phyloP scores from a whole-genome alignment of 2,888 invertebrate genomes.

The Philereme transversata region DNA sequence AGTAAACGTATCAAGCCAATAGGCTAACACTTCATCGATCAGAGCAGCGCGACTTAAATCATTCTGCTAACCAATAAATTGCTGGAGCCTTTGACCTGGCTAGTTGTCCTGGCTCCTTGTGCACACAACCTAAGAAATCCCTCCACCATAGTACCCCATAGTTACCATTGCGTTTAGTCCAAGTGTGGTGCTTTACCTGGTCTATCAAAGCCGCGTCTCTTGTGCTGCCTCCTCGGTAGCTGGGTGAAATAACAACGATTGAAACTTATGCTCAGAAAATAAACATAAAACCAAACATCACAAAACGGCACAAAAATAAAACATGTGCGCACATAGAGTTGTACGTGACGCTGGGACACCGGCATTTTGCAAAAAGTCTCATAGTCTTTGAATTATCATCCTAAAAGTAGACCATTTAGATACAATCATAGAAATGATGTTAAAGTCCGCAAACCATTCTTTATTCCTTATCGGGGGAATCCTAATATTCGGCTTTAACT shows the following conservation, averaged over 20 bases:
- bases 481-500: no score
- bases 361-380: conserved; percentile 7
- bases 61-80: conserved; percentile 4
- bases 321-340: conserved; percentile 58
- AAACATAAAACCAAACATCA: conserved; percentile 81
- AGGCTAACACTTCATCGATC: conserved; percentile 1
- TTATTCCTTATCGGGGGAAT: no score
- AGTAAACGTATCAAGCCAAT: background rate
- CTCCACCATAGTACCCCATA: conserved; percentile 52
- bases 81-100: background rate
- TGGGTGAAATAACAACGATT: conserved; percentile 84
- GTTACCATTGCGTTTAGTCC: conserved; percentile 69
- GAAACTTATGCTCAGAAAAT: conserved; percentile 78
- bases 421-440: no score
- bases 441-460: no score
- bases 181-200: conserved; percentile 80
- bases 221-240: conserved; percentile 84
- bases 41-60: background rate
- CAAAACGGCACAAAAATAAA: conserved; percentile 80
- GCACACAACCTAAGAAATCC: conserved; percentile 34
- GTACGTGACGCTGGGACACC: conserved; percentile 47
- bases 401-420: background rate
- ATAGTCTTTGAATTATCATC: background rate
- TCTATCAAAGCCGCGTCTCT: conserved; percentile 85
- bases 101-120: background rate